Conservation (phyloP, 2,113 vertebrate species). For the Phylloscopus whistleri region DNA sequence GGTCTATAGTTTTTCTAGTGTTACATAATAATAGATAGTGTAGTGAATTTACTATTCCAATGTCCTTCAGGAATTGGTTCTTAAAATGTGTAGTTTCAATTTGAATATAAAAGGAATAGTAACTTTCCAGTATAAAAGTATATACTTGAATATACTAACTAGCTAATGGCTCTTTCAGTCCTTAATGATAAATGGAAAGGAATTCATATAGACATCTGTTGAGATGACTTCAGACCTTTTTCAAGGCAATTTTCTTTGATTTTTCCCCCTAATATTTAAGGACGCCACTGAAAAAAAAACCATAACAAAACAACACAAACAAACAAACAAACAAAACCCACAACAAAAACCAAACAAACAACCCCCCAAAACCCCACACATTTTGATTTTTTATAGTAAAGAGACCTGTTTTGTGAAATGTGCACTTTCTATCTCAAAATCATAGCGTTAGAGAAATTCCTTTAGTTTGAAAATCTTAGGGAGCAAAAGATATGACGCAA, state of each 20-base stretch:
- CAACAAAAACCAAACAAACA: no score
- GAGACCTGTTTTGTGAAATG: neutral
- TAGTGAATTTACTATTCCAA: neutral
- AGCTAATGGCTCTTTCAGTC: neutral
- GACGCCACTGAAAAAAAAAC: neutral
- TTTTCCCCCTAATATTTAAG: neutral
- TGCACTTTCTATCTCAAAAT: neutral
- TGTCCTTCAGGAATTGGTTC: neutral
- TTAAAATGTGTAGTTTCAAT: neutral
- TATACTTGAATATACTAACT: neutral
- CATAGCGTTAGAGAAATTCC: neutral
- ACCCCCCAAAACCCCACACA: neutral
- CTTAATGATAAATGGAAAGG: neutral
- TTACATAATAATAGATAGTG: neutral
- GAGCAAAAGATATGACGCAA: neutral
- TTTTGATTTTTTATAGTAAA: neutral
- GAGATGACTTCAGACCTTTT: neutral
- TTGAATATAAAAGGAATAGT: neutral
- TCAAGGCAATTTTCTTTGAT: neutral
- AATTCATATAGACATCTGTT: neutral
- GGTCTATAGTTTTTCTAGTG: neutral
- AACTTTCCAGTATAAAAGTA: neutral
- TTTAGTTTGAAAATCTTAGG: neutral
- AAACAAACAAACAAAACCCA: no score
- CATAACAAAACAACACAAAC: no score